phyloP scores from a whole-genome alignment of 2,113 vertebrate genomes.

The Kobus ellipsiprymnus region DNA sequence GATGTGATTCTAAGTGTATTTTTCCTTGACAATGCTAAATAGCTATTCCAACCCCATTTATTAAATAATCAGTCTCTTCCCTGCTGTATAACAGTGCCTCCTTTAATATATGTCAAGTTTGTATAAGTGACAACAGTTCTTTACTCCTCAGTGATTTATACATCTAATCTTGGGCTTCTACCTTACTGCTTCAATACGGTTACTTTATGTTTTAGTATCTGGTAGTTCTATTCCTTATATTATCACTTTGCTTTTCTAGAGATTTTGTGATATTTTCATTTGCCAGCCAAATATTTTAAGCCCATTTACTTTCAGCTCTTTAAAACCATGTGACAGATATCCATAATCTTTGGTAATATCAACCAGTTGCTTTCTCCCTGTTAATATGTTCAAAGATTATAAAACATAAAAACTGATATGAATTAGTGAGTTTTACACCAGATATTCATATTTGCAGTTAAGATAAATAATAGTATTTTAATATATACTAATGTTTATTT shows the following conservation, averaged over 20 bases:
- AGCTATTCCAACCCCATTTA: not conserved
- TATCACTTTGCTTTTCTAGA: not conserved
- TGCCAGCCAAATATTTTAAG: not conserved
- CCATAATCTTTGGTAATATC: not conserved
- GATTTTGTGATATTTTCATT: not conserved
- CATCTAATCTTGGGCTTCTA: not conserved
- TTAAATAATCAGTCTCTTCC: not conserved
- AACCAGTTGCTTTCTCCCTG: not conserved
- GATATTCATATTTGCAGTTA: not conserved
- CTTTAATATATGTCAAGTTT: not conserved
- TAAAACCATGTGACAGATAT: not conserved
- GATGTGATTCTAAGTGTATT: not conserved
- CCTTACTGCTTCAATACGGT: not conserved
- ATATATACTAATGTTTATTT: not conserved
- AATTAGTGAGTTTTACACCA: not conserved
- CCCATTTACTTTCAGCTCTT: not conserved
- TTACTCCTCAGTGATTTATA: not conserved
- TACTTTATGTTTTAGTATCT: not conserved
- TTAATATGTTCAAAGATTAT: not conserved
- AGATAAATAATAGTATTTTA: constrained; percentile 1
- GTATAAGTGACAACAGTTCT: not conserved
- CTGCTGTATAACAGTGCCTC: not conserved
- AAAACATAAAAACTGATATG: not conserved
- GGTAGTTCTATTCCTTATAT: not conserved
- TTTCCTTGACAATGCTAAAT: not conserved